A percentile compares a stretch with the other conserved stretches of the same genome.
Evolutionary conservation across 2,113 vertebrate genomes (phyloP).

Genomic region (Noctilio leporinus): DNA sequence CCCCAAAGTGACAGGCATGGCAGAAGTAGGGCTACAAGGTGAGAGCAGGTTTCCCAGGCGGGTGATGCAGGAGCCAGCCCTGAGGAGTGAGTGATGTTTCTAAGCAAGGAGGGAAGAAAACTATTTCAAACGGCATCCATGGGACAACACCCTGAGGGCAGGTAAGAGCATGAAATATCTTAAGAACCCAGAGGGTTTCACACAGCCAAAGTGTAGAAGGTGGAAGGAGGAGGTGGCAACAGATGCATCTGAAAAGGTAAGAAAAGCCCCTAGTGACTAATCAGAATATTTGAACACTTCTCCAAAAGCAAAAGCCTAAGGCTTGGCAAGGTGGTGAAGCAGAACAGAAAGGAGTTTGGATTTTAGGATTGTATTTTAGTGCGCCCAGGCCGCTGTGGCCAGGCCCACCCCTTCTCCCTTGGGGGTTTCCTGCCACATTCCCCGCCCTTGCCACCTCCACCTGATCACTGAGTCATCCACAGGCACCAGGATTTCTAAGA

Average conservation of each 20-base stretch:
- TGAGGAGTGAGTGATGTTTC: not conserved
- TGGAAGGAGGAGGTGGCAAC: not conserved
- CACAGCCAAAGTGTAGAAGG: accelerated
- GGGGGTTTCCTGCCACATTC: not conserved
- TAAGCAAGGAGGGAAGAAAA: not conserved
- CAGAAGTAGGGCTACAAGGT: not conserved
- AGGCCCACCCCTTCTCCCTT: not conserved
- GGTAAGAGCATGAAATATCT: not conserved
- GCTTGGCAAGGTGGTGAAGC: not conserved
- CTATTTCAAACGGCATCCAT: not conserved
- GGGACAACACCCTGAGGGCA: not conserved
- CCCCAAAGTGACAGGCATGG: not conserved
- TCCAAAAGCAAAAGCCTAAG: not conserved
- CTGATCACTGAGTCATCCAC: not conserved
- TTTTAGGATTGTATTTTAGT: not conserved
- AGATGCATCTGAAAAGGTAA: not conserved
- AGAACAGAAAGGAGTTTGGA: not conserved
- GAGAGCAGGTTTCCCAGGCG: not conserved
- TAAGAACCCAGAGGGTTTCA: not conserved
- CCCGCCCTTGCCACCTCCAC: too few relatives aligned
- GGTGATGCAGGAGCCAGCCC: not conserved
- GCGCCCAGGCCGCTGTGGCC: not conserved
- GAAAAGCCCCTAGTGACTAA: not conserved
- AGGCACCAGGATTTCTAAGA: constrained; percentile 29
- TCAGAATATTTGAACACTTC: not conserved